Conservation (phyloP, 2,797 vertebrate genomes). For the Rhinogobio ventralis region DNA sequence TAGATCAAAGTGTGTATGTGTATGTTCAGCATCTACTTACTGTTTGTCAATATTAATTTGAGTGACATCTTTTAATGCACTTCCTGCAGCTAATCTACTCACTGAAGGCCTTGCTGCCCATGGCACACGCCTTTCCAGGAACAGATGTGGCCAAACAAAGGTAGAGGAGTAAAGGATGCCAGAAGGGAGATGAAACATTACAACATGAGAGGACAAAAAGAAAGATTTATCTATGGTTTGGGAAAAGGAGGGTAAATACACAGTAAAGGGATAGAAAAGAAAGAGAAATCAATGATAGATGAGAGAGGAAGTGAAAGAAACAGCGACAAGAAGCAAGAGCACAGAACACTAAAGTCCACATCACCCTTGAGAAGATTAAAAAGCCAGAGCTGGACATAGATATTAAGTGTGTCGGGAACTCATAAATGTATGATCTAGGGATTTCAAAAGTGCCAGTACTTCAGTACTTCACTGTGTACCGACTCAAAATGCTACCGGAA, state of each 20-base stretch:
- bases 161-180: neutral
- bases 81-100: constrained; percentile 24
- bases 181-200: constrained; percentile 21
- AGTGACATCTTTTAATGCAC: constrained; percentile 9
- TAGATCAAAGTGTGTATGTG: constrained; percentile 22
- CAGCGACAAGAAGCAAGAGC: neutral
- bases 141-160: neutral
- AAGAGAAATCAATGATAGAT: constrained; percentile 2
- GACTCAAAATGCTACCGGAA: neutral
- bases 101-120: neutral
- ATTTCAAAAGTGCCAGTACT: constrained; percentile 12
- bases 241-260: constrained; percentile 5
- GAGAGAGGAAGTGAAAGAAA: constrained; percentile 7
- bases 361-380: constrained; percentile 39
- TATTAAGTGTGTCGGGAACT: constrained; percentile 30
- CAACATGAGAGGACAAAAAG: neutral
- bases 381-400: neutral
- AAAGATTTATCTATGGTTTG: neutral
- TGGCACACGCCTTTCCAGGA: neutral
- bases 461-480: neutral
- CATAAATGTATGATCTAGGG: constrained; percentile 8
- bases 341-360: constrained; percentile 9
- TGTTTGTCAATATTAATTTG: constrained; percentile 4
- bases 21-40: constrained; percentile 11
- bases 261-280: neutral